Conservation (phyloP, 30 jellyfish, hydroid and myxozoan species). For the Hydractinia symbiolongicarpus region DNA sequence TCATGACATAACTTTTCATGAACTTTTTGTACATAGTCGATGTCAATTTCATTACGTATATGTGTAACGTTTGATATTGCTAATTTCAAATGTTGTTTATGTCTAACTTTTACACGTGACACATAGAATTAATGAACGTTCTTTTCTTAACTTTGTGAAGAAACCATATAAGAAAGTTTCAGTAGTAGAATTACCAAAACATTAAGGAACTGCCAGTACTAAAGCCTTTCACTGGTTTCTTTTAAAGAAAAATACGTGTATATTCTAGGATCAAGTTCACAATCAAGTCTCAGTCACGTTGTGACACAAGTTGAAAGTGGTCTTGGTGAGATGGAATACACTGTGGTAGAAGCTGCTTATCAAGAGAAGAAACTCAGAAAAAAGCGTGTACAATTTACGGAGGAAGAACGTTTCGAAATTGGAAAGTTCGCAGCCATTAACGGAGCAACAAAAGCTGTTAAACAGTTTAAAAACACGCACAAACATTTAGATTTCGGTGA, state of each 20-base stretch:
- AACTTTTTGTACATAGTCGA: not conserved
- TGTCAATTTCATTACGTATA: not conserved
- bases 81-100: not conserved
- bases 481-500: no score
- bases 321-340: no score
- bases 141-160: constrained; percentile 4
- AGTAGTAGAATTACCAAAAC: not conserved
- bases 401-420: no score
- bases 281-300: no score
- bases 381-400: no score
- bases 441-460: no score
- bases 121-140: not conserved
- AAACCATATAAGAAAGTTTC: not conserved
- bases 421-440: no score
- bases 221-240: not conserved
- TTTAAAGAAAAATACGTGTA: not conserved
- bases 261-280: no score
- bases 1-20: not conserved
- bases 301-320: no score
- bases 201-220: not conserved
- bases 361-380: no score
- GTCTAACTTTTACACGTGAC: not conserved
- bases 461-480: no score
- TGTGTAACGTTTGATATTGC: not conserved
- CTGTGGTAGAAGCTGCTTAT: no score